These are phyloP conservation scores for Ianthella basta DNA, from an alignment of 37 sponge, comb jelly and placozoan genomes.

Conservation along the genomic window DNA sequence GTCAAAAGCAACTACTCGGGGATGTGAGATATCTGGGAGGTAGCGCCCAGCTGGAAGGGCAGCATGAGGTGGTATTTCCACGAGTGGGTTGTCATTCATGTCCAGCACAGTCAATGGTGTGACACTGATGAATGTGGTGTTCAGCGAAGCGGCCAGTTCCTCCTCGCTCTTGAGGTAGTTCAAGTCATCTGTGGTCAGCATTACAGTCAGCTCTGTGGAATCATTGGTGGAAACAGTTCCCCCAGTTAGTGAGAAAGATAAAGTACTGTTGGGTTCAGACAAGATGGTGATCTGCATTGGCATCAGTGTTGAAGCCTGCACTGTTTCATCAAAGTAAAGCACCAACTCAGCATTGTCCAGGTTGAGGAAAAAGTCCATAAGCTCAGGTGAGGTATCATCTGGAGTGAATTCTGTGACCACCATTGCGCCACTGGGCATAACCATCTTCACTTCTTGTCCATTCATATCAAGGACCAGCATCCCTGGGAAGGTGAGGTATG, in stretches of 20 bases:
- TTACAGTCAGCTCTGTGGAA: slow-evolving; percentile 44
- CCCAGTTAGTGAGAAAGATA: slow-evolving; percentile 41
- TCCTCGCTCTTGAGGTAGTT: slow-evolving; percentile 63
- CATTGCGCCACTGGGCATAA: slow-evolving; percentile 16
- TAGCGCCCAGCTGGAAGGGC: slow-evolving; percentile 49
- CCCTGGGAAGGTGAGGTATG: slow-evolving; percentile 54
- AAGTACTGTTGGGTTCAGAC: slow-evolving; percentile 5
- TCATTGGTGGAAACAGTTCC: slow-evolving; percentile 57
- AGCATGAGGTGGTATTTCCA: slow-evolving; percentile 26
- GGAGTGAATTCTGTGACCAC: slow-evolving; percentile 44
- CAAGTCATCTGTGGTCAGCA: slow-evolving; percentile 49
- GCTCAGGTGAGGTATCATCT: slow-evolving; percentile 67
- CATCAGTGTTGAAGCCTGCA: slow-evolving; percentile 56
- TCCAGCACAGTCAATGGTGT: slow-evolving; percentile 57
- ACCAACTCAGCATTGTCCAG: slow-evolving; percentile 63
- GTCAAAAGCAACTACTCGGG: slow-evolving; percentile 50
- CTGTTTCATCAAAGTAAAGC: slow-evolving; percentile 83
- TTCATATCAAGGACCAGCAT: slow-evolving; percentile 63
- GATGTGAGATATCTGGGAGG: slow-evolving; percentile 58
- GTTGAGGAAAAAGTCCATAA: slow-evolving; percentile 74
- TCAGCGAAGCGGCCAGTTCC: slow-evolving; percentile 60
- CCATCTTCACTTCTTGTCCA: slow-evolving; percentile 14
- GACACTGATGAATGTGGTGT: slow-evolving; percentile 76
- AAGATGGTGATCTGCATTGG: slow-evolving; percentile 59
- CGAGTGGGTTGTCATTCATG: slow-evolving; percentile 63